Base-by-base conservation (phyloP, 2,888 invertebrate species). In the Ochlodes sylvanus region DNA sequence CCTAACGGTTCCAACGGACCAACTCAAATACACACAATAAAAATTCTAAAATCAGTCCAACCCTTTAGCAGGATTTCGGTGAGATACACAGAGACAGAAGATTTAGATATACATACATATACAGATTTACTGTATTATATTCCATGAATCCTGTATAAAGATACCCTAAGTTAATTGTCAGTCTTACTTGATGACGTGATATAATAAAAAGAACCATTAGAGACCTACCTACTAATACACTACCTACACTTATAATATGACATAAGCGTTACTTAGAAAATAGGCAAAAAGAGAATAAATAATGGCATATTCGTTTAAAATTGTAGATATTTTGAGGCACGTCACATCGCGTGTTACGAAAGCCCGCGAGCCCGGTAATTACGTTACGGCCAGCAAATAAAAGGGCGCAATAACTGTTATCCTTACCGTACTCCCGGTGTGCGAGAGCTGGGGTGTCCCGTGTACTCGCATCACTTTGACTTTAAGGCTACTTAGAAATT, bases 301-400 rank as follows among this genome's bases (percentile, higher is more conserved):
- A 60, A 27, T 21, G 15, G 58, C 19, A 17, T 19, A 66, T 67
- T 61, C 34, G 15, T 76, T 75, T 70, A 67, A 73, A 75, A 72
- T 70, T 72, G 63, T 71, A 57, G 67, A 70, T 75, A 71, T 63
- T 75, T 71, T 68, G 72, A 68, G 71, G 71, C 82, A 83, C 83
- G 84, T 78, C 72, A 83, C 71, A 80, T 86, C 76, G 86, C 86
- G 85, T 87, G 86, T 74, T 74, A 76, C 73, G 69, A 69, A 69
- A 72, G 66, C 73, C 72, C 74, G 77, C 78, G 76, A 74, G 70
- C 73, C 69, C 73, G 68, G 73, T 86, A 84, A 87, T 86, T 83
- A 79, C 78, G 77, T 82, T 80, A 83, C 83, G 80, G 83, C 79
- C 79, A 77, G 78, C 77, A 77, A 84, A 82, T 81, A 82, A 81